Percentiles rank a stretch among this genome's conserved stretches.
Conservation (phyloP, 2,113 vertebrate species). For the Hydrolagus affinis region DNA sequence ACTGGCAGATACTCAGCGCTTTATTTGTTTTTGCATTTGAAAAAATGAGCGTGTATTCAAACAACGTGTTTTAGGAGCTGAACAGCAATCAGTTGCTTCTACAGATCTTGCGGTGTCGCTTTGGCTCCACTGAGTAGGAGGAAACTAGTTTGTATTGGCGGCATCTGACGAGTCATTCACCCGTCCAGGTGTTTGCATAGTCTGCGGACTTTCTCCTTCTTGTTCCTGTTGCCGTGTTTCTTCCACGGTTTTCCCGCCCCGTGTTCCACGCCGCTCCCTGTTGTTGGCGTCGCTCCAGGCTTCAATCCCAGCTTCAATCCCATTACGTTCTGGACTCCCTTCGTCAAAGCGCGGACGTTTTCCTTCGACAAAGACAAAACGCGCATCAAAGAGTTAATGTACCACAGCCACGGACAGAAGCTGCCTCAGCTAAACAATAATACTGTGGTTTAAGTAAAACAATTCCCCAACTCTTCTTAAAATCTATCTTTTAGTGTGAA, state of each 20-base stretch:
- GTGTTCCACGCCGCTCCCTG: conserved; percentile 37
- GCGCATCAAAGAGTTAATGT: neutral
- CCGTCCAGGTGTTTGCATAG: conserved; percentile 82
- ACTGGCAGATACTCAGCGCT: no score
- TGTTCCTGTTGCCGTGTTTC: conserved; percentile 89
- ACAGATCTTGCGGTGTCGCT: no score
- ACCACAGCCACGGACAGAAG: conserved; percentile 34
- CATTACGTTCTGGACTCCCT: conserved; percentile 75
- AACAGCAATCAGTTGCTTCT: no score
- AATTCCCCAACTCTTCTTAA: neutral
- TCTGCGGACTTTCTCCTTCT: conserved; percentile 86
- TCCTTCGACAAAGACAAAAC: conserved; percentile 56
- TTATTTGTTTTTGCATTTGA: no score
- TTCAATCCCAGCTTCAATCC: conserved; percentile 67
- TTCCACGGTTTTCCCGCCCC: conserved; percentile 82
- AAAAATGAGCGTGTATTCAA: no score
- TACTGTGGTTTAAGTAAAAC: no score
- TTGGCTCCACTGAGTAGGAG: no score
- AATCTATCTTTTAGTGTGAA: neutral
- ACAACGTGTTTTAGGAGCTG: no score
- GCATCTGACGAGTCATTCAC: conserved; percentile 43
- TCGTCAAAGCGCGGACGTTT: conserved; percentile 77
- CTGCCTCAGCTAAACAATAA: accelerated
- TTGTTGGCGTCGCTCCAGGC: conserved; percentile 44
- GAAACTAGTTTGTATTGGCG: no score